Base-by-base conservation (phyloP, 2,888 invertebrate genomes). In the Nymphalis polychloros region DNA sequence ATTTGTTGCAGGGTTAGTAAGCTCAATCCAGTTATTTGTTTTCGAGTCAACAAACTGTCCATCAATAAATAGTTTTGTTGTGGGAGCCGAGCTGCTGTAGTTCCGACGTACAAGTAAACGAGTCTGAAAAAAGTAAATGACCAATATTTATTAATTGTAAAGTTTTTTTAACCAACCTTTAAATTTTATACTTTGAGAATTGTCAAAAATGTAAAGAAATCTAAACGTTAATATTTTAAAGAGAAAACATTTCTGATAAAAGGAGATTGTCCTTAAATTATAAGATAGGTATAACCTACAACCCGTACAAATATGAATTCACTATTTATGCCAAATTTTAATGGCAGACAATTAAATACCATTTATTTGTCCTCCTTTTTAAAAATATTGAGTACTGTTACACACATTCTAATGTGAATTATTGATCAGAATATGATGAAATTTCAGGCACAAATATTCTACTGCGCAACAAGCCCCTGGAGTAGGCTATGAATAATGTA, bases 1-100 rank as follows among this genome's bases (percentile, higher is more conserved):
- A 93, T 98, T 98, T 59, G 98, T 98, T 6, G 98, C 98, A 57
- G 99, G 99, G 90, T 99, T 97, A 75, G 97, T 97, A 13, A 99
- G 94, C 80, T 99, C 98, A 79, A 99, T 97, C 96, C 98, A 99
- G 79, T 99, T 96, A 27, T 91, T 95, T 0, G 98, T 95, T 87
- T 98, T 97, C 0, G 99, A 99, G 72, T 99, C 99, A 27, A 96
- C 93, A 89, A 97, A 97, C 87, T 98, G 95, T 67, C 99, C 99
- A 93, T 99, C 96, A 77, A 99, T 97, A 89, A 97, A 99, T 70
- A 99, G 94, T 89, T 99, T 99, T 27, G 98, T 98, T 8, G 96
- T 96, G 1, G 97, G 93, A 5, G 94, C 94, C 46, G 94, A 85
- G 71, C 93, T 94, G 76, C 94, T 94, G 75, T 94, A 94, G 72